Conservation (phyloP, 2,113 vertebrate species). For the Ceuthmochares aereus region DNA sequence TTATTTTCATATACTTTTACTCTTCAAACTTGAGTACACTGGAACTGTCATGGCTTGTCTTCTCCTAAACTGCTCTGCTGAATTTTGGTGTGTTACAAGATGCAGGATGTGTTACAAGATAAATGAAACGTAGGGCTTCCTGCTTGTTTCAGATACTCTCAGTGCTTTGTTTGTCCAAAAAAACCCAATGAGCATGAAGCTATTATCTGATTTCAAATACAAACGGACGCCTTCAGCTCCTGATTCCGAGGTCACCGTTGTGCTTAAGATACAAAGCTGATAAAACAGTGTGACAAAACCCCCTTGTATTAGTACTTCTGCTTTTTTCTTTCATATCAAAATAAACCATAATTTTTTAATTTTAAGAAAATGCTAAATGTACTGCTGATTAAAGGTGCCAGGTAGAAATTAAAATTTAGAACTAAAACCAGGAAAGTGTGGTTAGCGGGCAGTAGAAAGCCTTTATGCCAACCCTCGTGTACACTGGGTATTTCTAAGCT, state of each 20-base stretch:
- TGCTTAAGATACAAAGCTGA: neutral
- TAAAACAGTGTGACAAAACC: neutral
- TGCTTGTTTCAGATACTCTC: neutral
- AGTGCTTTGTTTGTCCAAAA: neutral
- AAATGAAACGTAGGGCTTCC: neutral
- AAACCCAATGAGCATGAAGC: neutral
- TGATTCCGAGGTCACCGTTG: neutral
- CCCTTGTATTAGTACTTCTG: neutral
- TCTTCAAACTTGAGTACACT: neutral
- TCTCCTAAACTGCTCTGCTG: neutral
- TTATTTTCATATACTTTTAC: rapidly evolving
- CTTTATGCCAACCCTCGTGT: neutral
- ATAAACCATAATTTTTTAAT: neutral
- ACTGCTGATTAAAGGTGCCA: neutral
- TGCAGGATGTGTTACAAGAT: neutral
- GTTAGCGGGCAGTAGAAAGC: neutral
- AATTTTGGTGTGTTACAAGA: neutral
- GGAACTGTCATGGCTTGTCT: neutral
- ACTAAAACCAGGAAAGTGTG: neutral
- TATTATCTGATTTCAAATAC: neutral
- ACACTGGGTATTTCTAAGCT: neutral
- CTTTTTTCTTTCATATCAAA: neutral
- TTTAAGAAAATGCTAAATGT: neutral
- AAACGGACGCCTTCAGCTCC: neutral
- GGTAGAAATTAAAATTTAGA: neutral